Conservation (phyloP, 2,113 vertebrate species). For the Callocephalon fimbriatum region DNA sequence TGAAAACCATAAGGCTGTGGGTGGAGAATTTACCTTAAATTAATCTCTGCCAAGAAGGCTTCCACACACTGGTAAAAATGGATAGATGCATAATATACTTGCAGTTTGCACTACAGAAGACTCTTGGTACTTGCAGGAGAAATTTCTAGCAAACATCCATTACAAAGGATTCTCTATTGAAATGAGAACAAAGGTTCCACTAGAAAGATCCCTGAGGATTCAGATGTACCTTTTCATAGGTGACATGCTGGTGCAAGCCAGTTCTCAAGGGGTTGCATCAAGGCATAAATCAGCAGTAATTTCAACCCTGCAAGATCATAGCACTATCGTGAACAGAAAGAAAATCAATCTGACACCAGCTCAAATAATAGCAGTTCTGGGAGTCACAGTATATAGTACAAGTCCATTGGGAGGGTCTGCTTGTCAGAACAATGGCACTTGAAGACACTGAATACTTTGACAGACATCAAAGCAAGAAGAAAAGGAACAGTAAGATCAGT, state of each 20-base stretch:
- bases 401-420: slow-evolving; percentile 37
- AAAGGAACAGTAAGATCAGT: slow-evolving; percentile 48
- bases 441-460: slow-evolving; percentile 47
- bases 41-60: neutral
- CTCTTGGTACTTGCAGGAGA: slow-evolving; percentile 13
- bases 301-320: slow-evolving; percentile 49
- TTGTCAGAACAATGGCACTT: slow-evolving; percentile 64
- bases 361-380: slow-evolving; percentile 61
- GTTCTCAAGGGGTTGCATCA: slow-evolving; percentile 16
- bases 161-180: slow-evolving; percentile 27
- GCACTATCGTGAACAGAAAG: slow-evolving; percentile 47
- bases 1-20: neutral
- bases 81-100: neutral
- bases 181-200: slow-evolving; percentile 32
- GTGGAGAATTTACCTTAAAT: neutral
- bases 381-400: slow-evolving; percentile 1
- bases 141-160: slow-evolving; percentile 52
- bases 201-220: slow-evolving; percentile 57
- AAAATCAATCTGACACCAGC: slow-evolving; percentile 64
- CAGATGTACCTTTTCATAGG: slow-evolving; percentile 42
- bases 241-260: slow-evolving; percentile 52
- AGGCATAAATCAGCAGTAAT: slow-evolving; percentile 53
- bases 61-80: neutral
- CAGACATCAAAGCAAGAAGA: slow-evolving; percentile 64
- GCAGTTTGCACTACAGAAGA: slow-evolving; percentile 10